Conservation (phyloP, 2,113 vertebrate genomes). For the Scatophagus argus region DNA sequence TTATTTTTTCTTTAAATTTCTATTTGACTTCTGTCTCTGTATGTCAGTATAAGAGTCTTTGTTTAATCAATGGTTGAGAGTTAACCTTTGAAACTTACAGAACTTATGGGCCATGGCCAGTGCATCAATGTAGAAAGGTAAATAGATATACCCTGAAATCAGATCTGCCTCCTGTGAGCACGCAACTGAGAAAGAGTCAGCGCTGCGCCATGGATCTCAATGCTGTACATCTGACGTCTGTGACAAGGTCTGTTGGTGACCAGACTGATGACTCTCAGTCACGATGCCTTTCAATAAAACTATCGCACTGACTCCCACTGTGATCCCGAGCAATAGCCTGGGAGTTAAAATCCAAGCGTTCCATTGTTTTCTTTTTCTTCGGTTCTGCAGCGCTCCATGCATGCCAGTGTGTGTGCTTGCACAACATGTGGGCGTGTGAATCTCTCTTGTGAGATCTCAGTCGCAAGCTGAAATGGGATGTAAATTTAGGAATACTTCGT, state of each 20-base stretch:
- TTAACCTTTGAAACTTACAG: slow-evolving; percentile 31
- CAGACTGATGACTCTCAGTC: slow-evolving; percentile 37
- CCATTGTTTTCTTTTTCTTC: slow-evolving; percentile 62
- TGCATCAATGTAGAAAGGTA: slow-evolving; percentile 14
- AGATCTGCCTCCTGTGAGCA: slow-evolving; percentile 35
- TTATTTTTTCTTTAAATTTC: background rate
- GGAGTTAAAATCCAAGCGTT: slow-evolving; percentile 53
- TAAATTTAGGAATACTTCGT: slow-evolving; percentile 77
- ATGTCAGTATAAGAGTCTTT: background rate
- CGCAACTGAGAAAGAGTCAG: background rate
- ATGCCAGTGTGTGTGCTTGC: slow-evolving; percentile 19
- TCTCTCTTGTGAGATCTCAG: slow-evolving; percentile 36
- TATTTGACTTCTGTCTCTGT: background rate
- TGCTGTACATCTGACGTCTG: slow-evolving; percentile 2
- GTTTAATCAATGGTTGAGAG: background rate
- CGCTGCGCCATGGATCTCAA: background rate
- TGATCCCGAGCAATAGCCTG: slow-evolving; percentile 40
- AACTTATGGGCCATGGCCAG: background rate
- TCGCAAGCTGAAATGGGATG: slow-evolving; percentile 65
- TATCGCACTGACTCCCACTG: slow-evolving; percentile 37
- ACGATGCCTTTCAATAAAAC: slow-evolving; percentile 57
- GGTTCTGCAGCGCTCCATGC: slow-evolving; percentile 42
- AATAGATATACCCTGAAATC: slow-evolving; percentile 38
- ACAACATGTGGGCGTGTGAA: slow-evolving; percentile 34
- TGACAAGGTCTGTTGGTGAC: slow-evolving; percentile 27